These are phyloP conservation scores for Adela reaumurella DNA, from an alignment of 2,888 invertebrate species.

Conservation along the genomic window DNA sequence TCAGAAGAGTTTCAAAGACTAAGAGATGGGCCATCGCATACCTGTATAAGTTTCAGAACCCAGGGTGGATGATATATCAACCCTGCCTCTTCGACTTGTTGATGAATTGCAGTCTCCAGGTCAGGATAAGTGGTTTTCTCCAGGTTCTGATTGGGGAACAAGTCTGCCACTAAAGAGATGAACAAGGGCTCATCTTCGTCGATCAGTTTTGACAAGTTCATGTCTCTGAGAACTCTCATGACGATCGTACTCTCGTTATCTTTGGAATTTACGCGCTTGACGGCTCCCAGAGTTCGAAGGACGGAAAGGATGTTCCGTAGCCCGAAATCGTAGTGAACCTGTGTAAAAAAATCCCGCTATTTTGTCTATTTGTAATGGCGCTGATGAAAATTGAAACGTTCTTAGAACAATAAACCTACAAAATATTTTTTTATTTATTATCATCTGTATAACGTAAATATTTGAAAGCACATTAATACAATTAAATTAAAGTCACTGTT, in stretches of 20 bases:
- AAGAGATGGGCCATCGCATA: too few relatives aligned
- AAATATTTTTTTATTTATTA: too few relatives aligned
- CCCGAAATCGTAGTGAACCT: constrained; percentile 97
- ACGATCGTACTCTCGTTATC: constrained; percentile 95
- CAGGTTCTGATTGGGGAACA: constrained; percentile 91
- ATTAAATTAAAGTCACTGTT: too few relatives aligned
- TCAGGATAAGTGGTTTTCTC: constrained; percentile 89
- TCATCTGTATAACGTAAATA: too few relatives aligned
- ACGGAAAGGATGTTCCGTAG: constrained; percentile 93
- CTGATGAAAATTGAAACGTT: too few relatives aligned
- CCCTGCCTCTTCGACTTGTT: constrained; percentile 76
- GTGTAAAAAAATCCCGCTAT: constrained; percentile 12
- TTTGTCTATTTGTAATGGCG: too few relatives aligned
- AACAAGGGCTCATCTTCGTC: constrained; percentile 98
- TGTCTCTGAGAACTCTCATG: constrained; percentile 94
- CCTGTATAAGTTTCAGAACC: constrained; percentile 91
- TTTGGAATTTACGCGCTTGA: constrained; percentile 85
- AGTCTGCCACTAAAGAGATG: constrained; percentile 90
- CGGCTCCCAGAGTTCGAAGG: constrained; percentile 85
- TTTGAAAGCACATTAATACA: too few relatives aligned
- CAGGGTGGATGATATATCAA: constrained; percentile 92
- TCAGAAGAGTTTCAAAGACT: too few relatives aligned
- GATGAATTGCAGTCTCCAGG: constrained; percentile 81
- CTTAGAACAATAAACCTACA: too few relatives aligned
- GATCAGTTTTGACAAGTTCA: constrained; percentile 95